phyloP scores from a whole-genome alignment of 2,797 vertebrate genomes.

The Sebastes matsubarae region DNA sequence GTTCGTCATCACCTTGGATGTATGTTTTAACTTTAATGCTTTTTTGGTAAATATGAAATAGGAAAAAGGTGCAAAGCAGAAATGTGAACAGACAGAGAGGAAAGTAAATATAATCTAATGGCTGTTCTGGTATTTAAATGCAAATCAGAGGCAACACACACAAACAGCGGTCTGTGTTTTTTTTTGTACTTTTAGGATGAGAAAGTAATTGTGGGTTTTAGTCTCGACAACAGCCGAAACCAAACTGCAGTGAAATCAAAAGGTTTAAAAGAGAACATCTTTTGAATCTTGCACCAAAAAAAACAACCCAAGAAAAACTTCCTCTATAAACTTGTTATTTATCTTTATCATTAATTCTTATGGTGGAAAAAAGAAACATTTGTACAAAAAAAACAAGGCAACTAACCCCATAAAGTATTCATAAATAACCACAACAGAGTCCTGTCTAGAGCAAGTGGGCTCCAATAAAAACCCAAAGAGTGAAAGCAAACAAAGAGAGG shows the following conservation, averaged over 20 bases:
- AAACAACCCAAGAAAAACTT: conserved; percentile 32
- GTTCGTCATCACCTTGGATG: conserved; percentile 68
- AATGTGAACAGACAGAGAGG: conserved; percentile 27
- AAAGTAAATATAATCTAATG: conserved; percentile 7
- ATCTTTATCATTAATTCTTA: conserved; percentile 28
- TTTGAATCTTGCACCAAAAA: conserved; percentile 28
- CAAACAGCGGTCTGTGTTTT: conserved; percentile 4
- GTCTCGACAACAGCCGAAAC: conserved; percentile 20
- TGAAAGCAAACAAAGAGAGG: conserved; percentile 40
- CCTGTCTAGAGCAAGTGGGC: conserved; percentile 37
- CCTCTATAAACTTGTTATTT: conserved; percentile 33
- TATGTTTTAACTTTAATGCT: conserved; percentile 53
- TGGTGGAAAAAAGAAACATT: conserved; percentile 9
- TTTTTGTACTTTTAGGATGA: conserved; percentile 19
- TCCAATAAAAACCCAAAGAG: conserved; percentile 48
- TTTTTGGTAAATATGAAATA: conserved; percentile 47
- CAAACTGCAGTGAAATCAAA: conserved; percentile 6
- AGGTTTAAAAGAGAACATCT: conserved; percentile 27
- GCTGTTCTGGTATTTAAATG: conserved; percentile 29
- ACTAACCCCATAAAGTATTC: conserved; percentile 39
- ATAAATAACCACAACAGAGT: conserved; percentile 59
- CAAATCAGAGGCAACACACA: conserved; percentile 11
- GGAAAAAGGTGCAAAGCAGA: conserved; percentile 10
- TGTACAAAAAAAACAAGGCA: conserved; percentile 11
- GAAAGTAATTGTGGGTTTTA: conserved; percentile 40